Evolutionary conservation across 2,113 vertebrate species (phyloP).

Genomic region (Zosterops pallidus): DNA sequence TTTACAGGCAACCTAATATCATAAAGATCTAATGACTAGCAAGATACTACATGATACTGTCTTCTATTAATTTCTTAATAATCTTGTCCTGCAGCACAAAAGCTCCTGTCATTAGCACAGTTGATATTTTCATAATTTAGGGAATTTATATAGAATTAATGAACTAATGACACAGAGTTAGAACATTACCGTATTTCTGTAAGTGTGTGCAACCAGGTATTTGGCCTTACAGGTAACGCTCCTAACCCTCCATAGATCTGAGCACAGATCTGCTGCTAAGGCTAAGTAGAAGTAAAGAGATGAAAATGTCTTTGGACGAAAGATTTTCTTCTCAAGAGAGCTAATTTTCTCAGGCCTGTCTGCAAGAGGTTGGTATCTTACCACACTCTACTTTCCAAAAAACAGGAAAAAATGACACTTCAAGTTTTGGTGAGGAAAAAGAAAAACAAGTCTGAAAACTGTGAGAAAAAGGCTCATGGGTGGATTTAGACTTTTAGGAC

Average conservation of each 20-base stretch:
- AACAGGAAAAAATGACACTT: not conserved
- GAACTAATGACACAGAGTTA: not conserved
- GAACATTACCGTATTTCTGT: not conserved
- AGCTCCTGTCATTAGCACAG: not conserved
- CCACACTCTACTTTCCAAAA: not conserved
- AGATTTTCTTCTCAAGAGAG: not conserved
- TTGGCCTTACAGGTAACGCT: not conserved
- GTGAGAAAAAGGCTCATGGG: not conserved
- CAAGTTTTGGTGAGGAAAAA: not conserved
- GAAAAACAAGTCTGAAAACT: not conserved
- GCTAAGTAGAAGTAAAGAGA: not conserved
- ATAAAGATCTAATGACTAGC: not conserved
- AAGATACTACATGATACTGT: not conserved
- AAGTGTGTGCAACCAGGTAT: not conserved
- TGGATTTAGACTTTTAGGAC: not conserved
- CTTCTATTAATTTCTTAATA: not conserved
- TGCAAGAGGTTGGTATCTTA: not conserved
- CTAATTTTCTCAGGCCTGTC: not conserved
- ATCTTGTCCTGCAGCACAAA: not conserved
- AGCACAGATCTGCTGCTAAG: not conserved
- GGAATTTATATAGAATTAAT: not conserved
- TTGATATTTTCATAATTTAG: not conserved
- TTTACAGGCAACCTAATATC: conserved; percentile 1
- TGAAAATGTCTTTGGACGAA: not conserved
- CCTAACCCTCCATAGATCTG: not conserved